These are phyloP conservation scores for Emydocephalus ijimae DNA, from an alignment of 2,113 vertebrate species.

Conservation along the genomic window DNA sequence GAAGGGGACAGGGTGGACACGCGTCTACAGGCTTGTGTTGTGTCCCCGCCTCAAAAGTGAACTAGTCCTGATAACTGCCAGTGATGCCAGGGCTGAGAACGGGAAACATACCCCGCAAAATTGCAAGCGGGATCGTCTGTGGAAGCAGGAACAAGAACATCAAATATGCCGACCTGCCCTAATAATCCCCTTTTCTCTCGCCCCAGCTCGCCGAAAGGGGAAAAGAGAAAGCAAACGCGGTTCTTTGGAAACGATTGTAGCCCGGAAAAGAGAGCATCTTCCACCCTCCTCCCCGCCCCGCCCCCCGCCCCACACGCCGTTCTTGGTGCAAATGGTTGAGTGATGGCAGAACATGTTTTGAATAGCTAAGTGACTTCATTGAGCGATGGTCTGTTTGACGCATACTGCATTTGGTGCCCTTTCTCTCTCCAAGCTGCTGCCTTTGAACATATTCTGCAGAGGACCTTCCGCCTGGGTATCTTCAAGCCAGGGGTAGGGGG, in stretches of 20 bases:
- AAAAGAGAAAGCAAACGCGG: conserved; percentile 19
- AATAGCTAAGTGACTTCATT: conserved; percentile 86
- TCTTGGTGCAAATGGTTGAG: conserved; percentile 77
- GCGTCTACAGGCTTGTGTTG: not conserved
- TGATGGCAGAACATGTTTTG: conserved; percentile 82
- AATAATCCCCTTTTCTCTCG: not conserved
- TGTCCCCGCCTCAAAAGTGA: conserved; percentile 34
- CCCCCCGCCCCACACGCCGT: conserved; percentile 21
- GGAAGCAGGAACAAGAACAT: not conserved
- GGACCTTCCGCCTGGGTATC: conserved; percentile 73
- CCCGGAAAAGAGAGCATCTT: conserved; percentile 45
- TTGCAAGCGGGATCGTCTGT: conserved; percentile 6
- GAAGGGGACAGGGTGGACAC: not conserved
- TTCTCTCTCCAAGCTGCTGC: conserved; percentile 76
- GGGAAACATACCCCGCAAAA: conserved; percentile 57
- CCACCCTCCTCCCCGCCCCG: not conserved
- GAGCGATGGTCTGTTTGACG: conserved; percentile 83
- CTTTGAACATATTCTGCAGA: conserved; percentile 77
- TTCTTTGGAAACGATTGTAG: conserved; percentile 52
- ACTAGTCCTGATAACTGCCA: conserved; percentile 46
- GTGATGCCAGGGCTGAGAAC: not conserved
- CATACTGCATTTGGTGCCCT: conserved; percentile 83
- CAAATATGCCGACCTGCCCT: not conserved
- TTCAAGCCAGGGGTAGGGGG: conserved; percentile 53
- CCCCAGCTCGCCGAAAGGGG: not conserved